Evolutionary conservation across 64 coral and sea anemone species (phyloP), one percentile per base, ranked within the genome.

Genomic region (Platygyra sinensis): DNA sequence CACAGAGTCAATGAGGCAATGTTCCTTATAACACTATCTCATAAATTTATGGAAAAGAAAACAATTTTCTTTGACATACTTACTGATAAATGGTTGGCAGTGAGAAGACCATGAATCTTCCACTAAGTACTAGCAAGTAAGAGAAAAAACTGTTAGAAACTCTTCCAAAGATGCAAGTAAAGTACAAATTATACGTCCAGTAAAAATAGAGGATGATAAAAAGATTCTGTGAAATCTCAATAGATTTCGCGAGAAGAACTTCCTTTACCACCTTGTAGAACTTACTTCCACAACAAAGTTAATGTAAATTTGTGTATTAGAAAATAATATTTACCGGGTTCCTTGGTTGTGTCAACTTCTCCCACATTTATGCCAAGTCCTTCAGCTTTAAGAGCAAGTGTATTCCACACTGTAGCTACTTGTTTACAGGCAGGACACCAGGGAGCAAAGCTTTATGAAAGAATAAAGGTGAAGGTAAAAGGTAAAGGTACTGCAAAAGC

Each of bases 41-140:
- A 57, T 57, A 57, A 57, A 57, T 57, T 57, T 57, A 57, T 57
- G 54, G 25, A 22, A 11, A n/a, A 11, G 33, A 69, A n/a, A 27
- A 28, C 1, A 25, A 27, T 11, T 27, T 11, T 11, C 10, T 69
- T 50, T 76, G 11, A 24, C 3, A n/a, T 33, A 95, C 95, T 93
- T 76, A 96, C 95, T 96, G 95, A 60, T 94, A 96, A 62, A 96
- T 87, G 31, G 95, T 96, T 77, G 95, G 95, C 30, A 96, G 82
- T 69, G 95, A 93, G 65, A 92, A 87, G 52, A 96, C 52, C 95
- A 96, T 94, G 54, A 96, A 96, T 72, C 88, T 93, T 77, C 95
- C 95, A 94, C 95, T 96, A 7, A 96, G 55, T 55, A 88, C 95
- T 73, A 73, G 16, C 38, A 90, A 22, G 65, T 60, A 60, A 74